Evolutionary conservation across 2,113 vertebrate species (phyloP).

Genomic region (Nycticorax nycticorax): DNA sequence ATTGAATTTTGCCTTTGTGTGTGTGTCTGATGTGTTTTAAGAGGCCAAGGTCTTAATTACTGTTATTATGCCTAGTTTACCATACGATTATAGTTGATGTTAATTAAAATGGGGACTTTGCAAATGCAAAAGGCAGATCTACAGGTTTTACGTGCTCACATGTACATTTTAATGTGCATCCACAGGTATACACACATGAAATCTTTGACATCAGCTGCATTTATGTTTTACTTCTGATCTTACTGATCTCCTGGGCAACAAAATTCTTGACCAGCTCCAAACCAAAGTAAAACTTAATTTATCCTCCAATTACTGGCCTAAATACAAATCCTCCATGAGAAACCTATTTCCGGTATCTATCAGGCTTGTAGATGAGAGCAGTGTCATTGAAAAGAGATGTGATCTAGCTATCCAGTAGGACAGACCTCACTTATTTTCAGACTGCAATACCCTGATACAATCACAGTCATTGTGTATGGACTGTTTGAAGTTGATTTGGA

Average conservation of each 20-base stretch:
- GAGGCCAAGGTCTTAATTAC: constrained; percentile 62
- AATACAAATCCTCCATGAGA: neutral
- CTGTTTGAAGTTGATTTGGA: neutral
- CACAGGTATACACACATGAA: neutral
- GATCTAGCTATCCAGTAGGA: neutral
- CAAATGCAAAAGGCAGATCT: neutral
- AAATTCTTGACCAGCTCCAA: neutral
- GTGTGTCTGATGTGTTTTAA: constrained; percentile 40
- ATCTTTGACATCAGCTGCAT: neutral
- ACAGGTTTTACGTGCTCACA: neutral
- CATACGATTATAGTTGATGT: constrained; percentile 59
- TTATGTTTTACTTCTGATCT: neutral
- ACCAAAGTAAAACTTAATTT: neutral
- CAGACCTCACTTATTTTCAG: neutral
- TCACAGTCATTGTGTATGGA: neutral
- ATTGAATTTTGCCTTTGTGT: constrained; percentile 38
- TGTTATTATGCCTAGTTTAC: constrained; percentile 67
- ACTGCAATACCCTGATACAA: neutral
- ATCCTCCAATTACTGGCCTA: neutral
- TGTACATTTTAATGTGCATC: neutral
- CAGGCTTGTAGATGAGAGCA: neutral
- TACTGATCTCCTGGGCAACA: neutral
- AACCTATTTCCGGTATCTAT: neutral
- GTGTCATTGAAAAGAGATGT: neutral
- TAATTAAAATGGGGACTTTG: constrained; percentile 63